phyloP scores from a whole-genome alignment of 2,888 invertebrate species.

The Leptopilina drosophilae region DNA sequence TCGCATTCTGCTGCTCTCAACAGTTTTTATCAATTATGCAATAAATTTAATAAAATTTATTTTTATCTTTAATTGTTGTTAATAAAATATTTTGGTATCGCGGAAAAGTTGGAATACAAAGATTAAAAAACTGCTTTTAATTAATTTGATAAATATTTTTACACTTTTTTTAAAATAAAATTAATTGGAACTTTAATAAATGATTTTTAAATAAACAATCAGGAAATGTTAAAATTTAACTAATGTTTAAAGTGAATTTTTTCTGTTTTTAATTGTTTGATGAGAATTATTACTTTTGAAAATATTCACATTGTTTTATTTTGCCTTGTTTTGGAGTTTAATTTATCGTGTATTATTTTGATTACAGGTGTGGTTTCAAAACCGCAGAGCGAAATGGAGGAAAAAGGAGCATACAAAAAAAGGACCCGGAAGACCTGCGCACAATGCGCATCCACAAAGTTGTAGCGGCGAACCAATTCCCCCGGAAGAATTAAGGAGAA shows the following conservation, averaged over 20 bases:
- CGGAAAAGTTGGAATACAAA: no score
- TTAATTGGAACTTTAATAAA: no score
- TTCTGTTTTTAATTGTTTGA: no score
- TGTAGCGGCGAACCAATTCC: slow-evolving; percentile 98
- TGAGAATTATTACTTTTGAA: no score
- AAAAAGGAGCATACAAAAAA: slow-evolving; percentile 99
- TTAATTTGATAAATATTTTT: no score
- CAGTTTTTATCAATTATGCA: neutral
- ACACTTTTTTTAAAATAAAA: no score
- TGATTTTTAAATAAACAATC: no score
- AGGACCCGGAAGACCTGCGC: slow-evolving; percentile 98
- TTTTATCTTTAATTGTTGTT: neutral
- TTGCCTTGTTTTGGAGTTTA: slow-evolving; percentile 18
- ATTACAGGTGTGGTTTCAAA: slow-evolving; percentile 99
- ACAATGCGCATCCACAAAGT: slow-evolving; percentile 98
- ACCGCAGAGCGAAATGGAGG: slow-evolving; percentile 98
- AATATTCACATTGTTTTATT: slow-evolving; percentile 23
- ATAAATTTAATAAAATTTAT: neutral
- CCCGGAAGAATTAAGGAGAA: slow-evolving; percentile 90
- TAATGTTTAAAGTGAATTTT: no score
- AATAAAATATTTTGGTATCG: no score
- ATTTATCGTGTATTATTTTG: slow-evolving; percentile 24
- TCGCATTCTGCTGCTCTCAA: neutral
- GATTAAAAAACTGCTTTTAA: no score
- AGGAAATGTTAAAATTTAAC: no score